Evolutionary conservation across 2,113 vertebrate genomes (phyloP), one percentile per base, ranked within the genome.

Genomic region (Riparia riparia): DNA sequence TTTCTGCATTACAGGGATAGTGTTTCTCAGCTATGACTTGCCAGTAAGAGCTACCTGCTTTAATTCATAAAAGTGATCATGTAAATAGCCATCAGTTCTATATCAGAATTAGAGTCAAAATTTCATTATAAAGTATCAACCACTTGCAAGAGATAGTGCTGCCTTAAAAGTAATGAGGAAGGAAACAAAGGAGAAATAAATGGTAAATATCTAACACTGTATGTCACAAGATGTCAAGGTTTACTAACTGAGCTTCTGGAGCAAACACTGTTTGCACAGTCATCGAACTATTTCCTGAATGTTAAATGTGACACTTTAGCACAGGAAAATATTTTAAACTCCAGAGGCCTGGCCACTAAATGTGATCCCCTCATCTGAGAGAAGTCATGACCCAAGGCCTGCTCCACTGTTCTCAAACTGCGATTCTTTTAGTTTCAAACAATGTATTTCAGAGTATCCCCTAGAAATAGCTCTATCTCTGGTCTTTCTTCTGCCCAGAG

Each of bases 391-490:
- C 84, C 82, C 2, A 12, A 96, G 89, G 92, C 83, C 96, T 94
- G 86, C 91, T 85, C 73, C 91, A 61, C 94, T 95, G 49, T 76
- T 72, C 87, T 95, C 96, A 96, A 94, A 96, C 89, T 42, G 79
- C 1, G 2, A 89, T 58, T 84, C 83, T 86, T 73, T 56, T 31
- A 6, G 68, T 97, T 97, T 97, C 97, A 96, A 96, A 97, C 84
- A 92, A 71, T 25, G 9, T 61, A 68, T 92, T 95, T 93, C 95
- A 87, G 93, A 95, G 79, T 87, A 89, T 96, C 89, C 92, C 87
- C 88, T 71, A 93, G 83, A 98, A 96, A 97, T 26, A 89, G 91
- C 91, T 95, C 82, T 63, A 76, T 81, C 86, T 97, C 77, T 96
- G 83, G 90, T 84, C 90, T 92, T 95, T 95, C 90, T 97, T 95